Conservation (phyloP, 1,140 invertebrate species). For the Copidosoma floridanum region DNA sequence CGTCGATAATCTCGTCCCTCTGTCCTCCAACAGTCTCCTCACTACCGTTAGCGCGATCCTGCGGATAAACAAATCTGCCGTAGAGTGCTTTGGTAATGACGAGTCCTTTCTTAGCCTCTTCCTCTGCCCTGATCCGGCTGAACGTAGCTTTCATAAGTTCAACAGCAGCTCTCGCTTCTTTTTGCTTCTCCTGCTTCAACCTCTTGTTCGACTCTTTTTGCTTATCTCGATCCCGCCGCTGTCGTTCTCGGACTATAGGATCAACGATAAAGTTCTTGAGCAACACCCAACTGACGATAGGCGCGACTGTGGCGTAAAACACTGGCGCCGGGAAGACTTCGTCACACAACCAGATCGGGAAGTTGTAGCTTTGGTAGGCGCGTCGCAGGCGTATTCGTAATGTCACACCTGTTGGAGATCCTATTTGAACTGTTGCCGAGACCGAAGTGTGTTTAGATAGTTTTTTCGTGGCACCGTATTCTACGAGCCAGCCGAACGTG, state of each 20-base stretch:
- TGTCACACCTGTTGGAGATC: constrained; percentile 82
- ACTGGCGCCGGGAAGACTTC: constrained; percentile 84
- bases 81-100: constrained; percentile 86
- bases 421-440: constrained; percentile 79
- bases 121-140: constrained; percentile 71
- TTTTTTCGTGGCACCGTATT: constrained; percentile 91
- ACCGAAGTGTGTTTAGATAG: constrained; percentile 87
- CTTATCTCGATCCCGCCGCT: constrained; percentile 72
- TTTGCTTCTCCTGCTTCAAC: constrained; percentile 74
- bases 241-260: constrained; percentile 77
- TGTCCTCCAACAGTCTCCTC: constrained; percentile 41
- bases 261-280: constrained; percentile 85
- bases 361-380: constrained; percentile 83
- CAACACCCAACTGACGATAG: constrained; percentile 75
- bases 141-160: constrained; percentile 86
- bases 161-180: constrained; percentile 80
- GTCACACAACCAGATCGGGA: constrained; percentile 89
- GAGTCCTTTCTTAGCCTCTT: constrained; percentile 76
- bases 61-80: constrained; percentile 63
- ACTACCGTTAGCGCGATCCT: constrained; percentile 31
- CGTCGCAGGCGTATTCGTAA: constrained; percentile 83
- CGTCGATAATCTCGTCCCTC: constrained; percentile 76
- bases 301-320: constrained; percentile 89
- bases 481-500: constrained; percentile 80
- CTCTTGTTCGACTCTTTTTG: constrained; percentile 71